Percentiles rank a stretch among this genome's conserved stretches.
Evolutionary conservation across 2,113 vertebrate genomes (phyloP).

Genomic region (Sinocyclocheilus grahami): DNA sequence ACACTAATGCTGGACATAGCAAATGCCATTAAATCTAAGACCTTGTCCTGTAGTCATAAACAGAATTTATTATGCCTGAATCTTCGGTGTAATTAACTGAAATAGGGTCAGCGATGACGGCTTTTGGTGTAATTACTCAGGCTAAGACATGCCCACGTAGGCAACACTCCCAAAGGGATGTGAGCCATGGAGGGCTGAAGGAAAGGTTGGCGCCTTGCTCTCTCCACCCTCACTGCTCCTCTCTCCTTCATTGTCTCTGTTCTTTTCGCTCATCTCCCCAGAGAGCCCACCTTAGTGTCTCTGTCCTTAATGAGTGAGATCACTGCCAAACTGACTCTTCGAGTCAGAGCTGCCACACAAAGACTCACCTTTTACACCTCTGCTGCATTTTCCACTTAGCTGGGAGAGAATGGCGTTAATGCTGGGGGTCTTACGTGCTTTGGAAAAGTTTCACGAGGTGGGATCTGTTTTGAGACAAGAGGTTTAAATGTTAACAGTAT

Average conservation of each 20-base stretch:
- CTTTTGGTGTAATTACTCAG: constrained; percentile 47
- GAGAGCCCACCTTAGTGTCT: constrained; percentile 45
- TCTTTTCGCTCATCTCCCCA: not conserved
- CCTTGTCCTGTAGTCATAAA: constrained; percentile 30
- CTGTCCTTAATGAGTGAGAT: constrained; percentile 44
- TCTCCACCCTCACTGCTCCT: not conserved
- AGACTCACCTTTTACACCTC: not conserved
- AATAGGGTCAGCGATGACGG: constrained; percentile 13
- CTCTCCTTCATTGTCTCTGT: not conserved
- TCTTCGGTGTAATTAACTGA: constrained; percentile 39
- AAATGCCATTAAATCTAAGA: not conserved
- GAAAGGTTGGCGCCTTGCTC: constrained; percentile 32
- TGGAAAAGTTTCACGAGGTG: constrained; percentile 6
- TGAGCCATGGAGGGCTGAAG: not conserved
- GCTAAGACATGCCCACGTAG: constrained; percentile 28
- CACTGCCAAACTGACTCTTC: constrained; percentile 29
- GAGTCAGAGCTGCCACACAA: not conserved
- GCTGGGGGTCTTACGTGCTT: constrained; percentile 2
- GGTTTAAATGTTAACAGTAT: not conserved
- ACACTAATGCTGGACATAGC: not conserved
- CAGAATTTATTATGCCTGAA: constrained; percentile 1
- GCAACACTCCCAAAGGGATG: constrained; percentile 17
- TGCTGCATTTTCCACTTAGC: not conserved
- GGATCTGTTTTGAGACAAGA: constrained; percentile 4
- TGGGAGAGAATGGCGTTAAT: constrained; percentile 29